phyloP scores from a whole-genome alignment of 2,888 invertebrate species.

The Leptopilina drosophilae region DNA sequence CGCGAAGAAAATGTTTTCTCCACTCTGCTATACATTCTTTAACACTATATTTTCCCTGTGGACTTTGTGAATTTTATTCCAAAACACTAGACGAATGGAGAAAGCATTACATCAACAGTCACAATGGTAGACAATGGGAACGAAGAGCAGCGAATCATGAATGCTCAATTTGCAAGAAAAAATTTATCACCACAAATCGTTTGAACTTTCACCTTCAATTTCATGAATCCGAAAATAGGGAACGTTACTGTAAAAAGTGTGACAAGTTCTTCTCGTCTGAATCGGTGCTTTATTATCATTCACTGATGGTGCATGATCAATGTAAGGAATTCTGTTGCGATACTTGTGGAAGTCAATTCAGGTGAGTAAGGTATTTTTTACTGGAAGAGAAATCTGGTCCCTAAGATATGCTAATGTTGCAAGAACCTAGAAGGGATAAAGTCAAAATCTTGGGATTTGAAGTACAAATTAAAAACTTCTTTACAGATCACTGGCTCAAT shows the following conservation, averaged over 20 bases:
- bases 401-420: no score
- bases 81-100: constrained; percentile 35
- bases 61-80: constrained; percentile 41
- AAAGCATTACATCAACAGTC: constrained; percentile 33
- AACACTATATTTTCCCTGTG: constrained; percentile 39
- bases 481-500: constrained; percentile 45
- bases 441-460: no score
- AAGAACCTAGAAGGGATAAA: no score
- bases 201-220: constrained; percentile 52
- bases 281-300: constrained; percentile 43
- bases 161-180: constrained; percentile 53
- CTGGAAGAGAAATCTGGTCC: background rate
- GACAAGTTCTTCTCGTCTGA: constrained; percentile 45
- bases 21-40: background rate
- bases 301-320: constrained; percentile 42
- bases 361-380: constrained; percentile 8
- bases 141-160: constrained; percentile 36
- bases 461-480: no score
- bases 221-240: constrained; percentile 43
- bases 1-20: background rate
- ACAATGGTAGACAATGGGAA: constrained; percentile 29
- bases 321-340: constrained; percentile 51
- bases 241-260: constrained; percentile 45
- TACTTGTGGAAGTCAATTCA: constrained; percentile 54
- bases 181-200: constrained; percentile 51